A percentile compares a stretch with the other conserved stretches of the same genome.
Evolutionary conservation across 2,113 vertebrate genomes (phyloP).

Genomic region (Siniperca chuatsi): DNA sequence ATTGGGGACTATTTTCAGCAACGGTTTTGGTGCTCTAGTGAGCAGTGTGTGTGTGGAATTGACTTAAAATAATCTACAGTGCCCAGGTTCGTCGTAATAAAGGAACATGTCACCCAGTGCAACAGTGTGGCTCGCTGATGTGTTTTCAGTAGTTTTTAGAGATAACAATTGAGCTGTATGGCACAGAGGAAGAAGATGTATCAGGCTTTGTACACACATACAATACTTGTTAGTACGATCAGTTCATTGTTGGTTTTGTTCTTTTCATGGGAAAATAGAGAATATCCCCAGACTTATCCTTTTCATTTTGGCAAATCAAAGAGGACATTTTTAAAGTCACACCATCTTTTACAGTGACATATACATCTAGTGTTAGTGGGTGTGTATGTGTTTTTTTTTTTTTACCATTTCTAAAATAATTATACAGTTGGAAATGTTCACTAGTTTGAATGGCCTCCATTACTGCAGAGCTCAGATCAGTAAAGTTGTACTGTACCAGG

Average conservation of each 20-base stretch:
- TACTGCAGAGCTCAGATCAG: slow-evolving; percentile 29
- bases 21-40: not conserved
- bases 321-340: not conserved
- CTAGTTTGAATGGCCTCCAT: not conserved
- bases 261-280: not conserved
- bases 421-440: not conserved
- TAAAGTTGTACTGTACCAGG: slow-evolving; percentile 31
- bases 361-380: not conserved
- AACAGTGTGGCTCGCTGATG: not conserved
- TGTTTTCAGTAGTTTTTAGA: not conserved
- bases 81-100: not conserved
- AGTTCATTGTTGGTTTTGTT: not conserved
- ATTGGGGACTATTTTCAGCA: not conserved
- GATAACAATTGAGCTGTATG: no score
- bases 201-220: not conserved
- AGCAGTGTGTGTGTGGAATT: not conserved
- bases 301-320: not conserved
- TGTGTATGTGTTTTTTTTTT: not conserved
- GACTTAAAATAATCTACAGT: not conserved
- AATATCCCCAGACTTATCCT: slow-evolving; percentile 1
- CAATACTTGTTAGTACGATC: no score
- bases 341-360: not conserved
- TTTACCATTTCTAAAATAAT: not conserved
- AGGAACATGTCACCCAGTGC: not conserved
- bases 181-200: not conserved